These are phyloP conservation scores for Atta colombica DNA, from an alignment of 1,140 invertebrate genomes.

Conservation along the genomic window DNA sequence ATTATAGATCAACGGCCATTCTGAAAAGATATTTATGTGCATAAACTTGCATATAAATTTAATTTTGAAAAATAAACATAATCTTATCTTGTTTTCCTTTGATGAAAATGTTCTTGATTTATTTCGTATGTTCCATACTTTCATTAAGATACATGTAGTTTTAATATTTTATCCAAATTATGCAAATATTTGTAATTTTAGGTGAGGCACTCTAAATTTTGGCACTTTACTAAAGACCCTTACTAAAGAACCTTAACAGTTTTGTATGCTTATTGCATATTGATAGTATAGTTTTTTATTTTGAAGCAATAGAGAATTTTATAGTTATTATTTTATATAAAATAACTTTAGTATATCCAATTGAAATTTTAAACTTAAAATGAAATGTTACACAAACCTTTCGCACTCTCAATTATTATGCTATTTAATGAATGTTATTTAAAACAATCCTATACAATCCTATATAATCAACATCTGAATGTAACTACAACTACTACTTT, in stretches of 20 bases:
- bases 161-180: too few relatives aligned
- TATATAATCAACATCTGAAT: neutral
- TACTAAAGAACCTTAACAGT: neutral
- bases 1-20: too few relatives aligned
- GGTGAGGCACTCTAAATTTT: too few relatives aligned
- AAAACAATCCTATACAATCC: neutral
- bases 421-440: neutral
- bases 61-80: too few relatives aligned
- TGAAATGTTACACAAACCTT: neutral
- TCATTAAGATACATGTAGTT: too few relatives aligned
- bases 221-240: too few relatives aligned
- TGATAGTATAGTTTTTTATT: constrained; percentile 7
- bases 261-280: neutral
- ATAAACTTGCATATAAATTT: too few relatives aligned
- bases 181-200: too few relatives aligned
- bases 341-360: neutral
- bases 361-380: constrained; percentile 3
- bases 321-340: neutral
- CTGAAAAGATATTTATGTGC: too few relatives aligned
- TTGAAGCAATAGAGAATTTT: neutral
- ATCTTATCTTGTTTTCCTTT: too few relatives aligned
- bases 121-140: too few relatives aligned
- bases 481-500: neutral
- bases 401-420: neutral
- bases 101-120: too few relatives aligned